Conservation (phyloP, 1,140 invertebrate genomes). For the Phocides pigmalion region DNA sequence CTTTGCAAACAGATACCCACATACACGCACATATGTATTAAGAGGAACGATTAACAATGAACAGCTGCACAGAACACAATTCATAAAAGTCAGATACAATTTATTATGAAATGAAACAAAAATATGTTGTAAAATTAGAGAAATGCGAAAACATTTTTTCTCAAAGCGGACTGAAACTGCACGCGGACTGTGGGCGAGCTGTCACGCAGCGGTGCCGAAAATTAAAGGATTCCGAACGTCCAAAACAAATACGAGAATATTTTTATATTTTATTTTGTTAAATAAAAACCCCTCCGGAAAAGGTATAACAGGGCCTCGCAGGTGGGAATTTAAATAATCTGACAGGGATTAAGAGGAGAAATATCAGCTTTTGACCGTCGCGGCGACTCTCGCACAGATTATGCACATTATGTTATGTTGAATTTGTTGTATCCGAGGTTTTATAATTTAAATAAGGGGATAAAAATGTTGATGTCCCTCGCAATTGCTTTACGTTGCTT, state of each 20-base stretch:
- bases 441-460: constrained; percentile 76
- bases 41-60: too few relatives aligned
- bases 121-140: constrained; percentile 52
- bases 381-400: constrained; percentile 62
- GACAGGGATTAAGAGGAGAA: constrained; percentile 82
- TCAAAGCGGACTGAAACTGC: constrained; percentile 71
- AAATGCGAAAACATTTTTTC: constrained; percentile 64
- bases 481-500: constrained; percentile 39
- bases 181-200: constrained; percentile 59
- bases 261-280: constrained; percentile 83
- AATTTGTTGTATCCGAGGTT: constrained; percentile 65
- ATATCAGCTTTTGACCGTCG: constrained; percentile 81
- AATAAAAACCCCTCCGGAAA: constrained; percentile 69
- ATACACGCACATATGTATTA: too few relatives aligned
- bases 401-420: constrained; percentile 72
- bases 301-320: constrained; percentile 67
- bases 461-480: constrained; percentile 43
- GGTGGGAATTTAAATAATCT: constrained; percentile 84
- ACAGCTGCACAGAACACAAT: too few relatives aligned
- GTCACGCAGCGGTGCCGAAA: constrained; percentile 76
- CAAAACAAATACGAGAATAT: constrained; percentile 82
- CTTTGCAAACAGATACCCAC: too few relatives aligned
- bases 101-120: constrained; percentile 40
- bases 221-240: constrained; percentile 82
- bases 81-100: too few relatives aligned